Evolutionary conservation across 1,140 invertebrate species (phyloP), one percentile per base, ranked within the genome.

Genomic region (Conus betulinus): DNA sequence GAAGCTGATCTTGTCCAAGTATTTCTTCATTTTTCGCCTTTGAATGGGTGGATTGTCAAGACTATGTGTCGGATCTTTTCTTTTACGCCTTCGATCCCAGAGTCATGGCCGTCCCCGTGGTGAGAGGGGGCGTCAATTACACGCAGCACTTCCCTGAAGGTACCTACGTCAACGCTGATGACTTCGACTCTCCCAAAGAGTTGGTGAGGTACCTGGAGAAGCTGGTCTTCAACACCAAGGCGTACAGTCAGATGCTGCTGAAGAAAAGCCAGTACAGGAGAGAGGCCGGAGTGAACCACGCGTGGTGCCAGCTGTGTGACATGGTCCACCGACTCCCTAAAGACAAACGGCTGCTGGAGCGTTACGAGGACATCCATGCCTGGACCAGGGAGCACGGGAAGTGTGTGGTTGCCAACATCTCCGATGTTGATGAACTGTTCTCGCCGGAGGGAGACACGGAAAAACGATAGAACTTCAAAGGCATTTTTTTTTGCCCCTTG

Each of bases 61-160:
- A 92, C 23, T 94, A 93, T 84, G 89, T 94, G 8, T 93, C 92
- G 1, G 93, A 94, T 81, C 93, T 93, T 57, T 93, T 93, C 78
- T 93, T 92, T 81, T 78, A 88, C 25, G 87, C 88, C 25, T 88
- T 89, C 17, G 88, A 90, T n/a, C 60, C 94, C 71, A 91, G 93
- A 10, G 87, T 93, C 2, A 91, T 92, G n/a, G 87, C 93, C 10
- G 91, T 96, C 3, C 95, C 95, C 0, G 93, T 96, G 10, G 95
- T 95, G 5, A 92, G 97, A 92, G 96, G 96, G 0, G 96, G 96
- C 25, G 90, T 91, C 11, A 96, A 96, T 93, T 97, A 96, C 93
- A 93, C 94, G 53, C 94, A 90, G 91, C 90, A 96, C 23, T 95
- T 97, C 25, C 97, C 97, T 0, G 96, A 96, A 0, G 91, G 94